These are phyloP conservation scores for Drosophila subquinaria DNA, from an alignment of 2,888 invertebrate species.

Conservation along the genomic window DNA sequence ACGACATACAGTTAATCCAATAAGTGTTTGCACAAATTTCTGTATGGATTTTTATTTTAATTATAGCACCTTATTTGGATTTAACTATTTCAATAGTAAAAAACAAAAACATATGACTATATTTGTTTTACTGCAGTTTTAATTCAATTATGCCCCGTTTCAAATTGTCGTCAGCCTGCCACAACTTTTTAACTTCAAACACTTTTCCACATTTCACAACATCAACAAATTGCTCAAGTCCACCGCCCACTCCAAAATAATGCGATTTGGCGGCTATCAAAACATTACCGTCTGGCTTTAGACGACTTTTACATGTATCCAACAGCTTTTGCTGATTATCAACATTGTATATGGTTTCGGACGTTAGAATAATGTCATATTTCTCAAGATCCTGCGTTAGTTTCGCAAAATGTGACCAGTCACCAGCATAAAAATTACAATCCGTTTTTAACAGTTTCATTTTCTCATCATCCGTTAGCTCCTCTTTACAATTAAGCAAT, in stretches of 20 bases:
- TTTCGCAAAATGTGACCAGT: slow-evolving; percentile 89
- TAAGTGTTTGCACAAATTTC: neutral
- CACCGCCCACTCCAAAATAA: slow-evolving; percentile 98
- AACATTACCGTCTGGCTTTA: slow-evolving; percentile 88
- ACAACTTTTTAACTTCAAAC: slow-evolving; percentile 88
- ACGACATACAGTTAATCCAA: slow-evolving; percentile 16
- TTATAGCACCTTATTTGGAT: neutral
- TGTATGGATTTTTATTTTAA: neutral
- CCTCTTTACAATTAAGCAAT: slow-evolving; percentile 87
- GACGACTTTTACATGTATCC: slow-evolving; percentile 88
- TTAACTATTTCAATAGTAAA: neutral
- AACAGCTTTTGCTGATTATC: slow-evolving; percentile 92
- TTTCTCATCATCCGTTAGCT: slow-evolving; percentile 45
- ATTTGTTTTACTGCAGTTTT: slow-evolving; percentile 51
- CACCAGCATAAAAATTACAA: slow-evolving; percentile 89
- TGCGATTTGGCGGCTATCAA: slow-evolving; percentile 95
- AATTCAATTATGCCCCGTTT: slow-evolving; percentile 83
- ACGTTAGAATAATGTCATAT: slow-evolving; percentile 95
- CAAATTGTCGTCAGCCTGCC: slow-evolving; percentile 87
- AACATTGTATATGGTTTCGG: slow-evolving; percentile 96
- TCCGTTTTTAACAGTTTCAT: slow-evolving; percentile 34
- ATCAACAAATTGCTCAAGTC: slow-evolving; percentile 91
- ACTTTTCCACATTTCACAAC: slow-evolving; percentile 87
- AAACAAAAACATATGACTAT: slow-evolving; percentile 2
- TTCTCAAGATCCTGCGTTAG: slow-evolving; percentile 86